phyloP scores from a whole-genome alignment of 2,113 vertebrate genomes.

The Tychaedon coryphoeus region DNA sequence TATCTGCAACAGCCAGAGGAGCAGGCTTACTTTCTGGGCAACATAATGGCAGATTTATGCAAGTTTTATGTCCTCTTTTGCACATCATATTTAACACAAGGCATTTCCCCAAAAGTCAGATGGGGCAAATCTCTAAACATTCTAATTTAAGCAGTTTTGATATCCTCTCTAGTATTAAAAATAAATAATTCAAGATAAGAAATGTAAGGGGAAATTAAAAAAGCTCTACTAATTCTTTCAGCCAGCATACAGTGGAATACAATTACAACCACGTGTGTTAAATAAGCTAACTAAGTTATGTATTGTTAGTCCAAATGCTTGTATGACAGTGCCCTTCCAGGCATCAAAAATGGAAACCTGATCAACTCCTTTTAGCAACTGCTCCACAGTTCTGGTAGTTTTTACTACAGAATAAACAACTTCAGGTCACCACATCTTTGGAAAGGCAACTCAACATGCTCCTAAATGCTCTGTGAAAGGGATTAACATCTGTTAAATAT shows the following conservation, averaged over 20 bases:
- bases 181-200: not conserved
- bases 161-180: not conserved
- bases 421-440: not conserved
- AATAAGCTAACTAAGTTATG: not conserved
- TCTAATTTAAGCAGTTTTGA: not conserved
- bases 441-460: not conserved
- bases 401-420: not conserved
- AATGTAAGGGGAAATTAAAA: not conserved
- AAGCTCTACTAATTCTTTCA: not conserved
- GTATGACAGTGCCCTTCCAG: not conserved
- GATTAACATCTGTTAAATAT: not conserved
- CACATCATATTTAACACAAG: not conserved
- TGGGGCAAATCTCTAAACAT: not conserved
- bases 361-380: not conserved
- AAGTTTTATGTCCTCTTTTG: not conserved
- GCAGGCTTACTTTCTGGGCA: not conserved
- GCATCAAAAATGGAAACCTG: not conserved
- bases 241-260: not conserved
- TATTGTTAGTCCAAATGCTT: not conserved
- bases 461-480: accelerated
- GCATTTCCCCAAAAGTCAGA: not conserved
- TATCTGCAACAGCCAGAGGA: not conserved
- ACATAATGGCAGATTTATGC: not conserved
- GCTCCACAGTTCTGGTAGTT: not conserved
- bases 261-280: not conserved